phyloP scores from a whole-genome alignment of 2,888 invertebrate genomes.

The Plagodis pulveraria region DNA sequence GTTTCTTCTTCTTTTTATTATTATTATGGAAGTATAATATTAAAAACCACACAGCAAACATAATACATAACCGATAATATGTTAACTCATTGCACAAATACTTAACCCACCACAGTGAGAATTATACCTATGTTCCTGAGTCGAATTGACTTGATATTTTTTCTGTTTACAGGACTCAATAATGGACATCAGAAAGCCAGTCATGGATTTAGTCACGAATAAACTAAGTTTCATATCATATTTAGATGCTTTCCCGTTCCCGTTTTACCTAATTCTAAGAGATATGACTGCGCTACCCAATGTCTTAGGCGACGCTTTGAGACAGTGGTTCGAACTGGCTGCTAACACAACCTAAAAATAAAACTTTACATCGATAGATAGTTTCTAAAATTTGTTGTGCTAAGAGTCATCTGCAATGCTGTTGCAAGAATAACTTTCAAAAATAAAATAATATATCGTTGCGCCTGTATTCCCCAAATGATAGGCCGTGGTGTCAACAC shows the following conservation, averaged over 20 bases:
- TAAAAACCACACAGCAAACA: too few relatives aligned
- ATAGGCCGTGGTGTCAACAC: too few relatives aligned
- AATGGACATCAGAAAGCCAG: conserved; percentile 92
- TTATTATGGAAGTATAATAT: too few relatives aligned
- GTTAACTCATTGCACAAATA: too few relatives aligned
- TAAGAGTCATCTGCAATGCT: too few relatives aligned
- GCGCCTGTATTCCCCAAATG: too few relatives aligned
- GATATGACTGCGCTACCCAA: conserved; percentile 95
- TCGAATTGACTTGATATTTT: background rate
- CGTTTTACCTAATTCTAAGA: conserved; percentile 97
- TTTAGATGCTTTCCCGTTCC: conserved; percentile 98
- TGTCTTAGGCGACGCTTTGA: conserved; percentile 96
- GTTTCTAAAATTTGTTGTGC: background rate
- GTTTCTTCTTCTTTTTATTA: too few relatives aligned
- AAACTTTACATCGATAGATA: background rate
- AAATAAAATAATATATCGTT: too few relatives aligned
- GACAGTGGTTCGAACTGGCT: conserved; percentile 99
- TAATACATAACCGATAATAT: too few relatives aligned
- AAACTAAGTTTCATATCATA: conserved; percentile 90
- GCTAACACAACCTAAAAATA: conserved; percentile 80
- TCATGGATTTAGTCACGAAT: conserved; percentile 89
- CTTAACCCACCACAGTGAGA: too few relatives aligned
- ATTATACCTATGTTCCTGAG: too few relatives aligned
- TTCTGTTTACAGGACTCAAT: conserved; percentile 91
- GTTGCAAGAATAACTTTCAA: too few relatives aligned